These are phyloP conservation scores for Scaptomyza hsui DNA, from an alignment of 1,140 invertebrate genomes.

Conservation along the genomic window DNA sequence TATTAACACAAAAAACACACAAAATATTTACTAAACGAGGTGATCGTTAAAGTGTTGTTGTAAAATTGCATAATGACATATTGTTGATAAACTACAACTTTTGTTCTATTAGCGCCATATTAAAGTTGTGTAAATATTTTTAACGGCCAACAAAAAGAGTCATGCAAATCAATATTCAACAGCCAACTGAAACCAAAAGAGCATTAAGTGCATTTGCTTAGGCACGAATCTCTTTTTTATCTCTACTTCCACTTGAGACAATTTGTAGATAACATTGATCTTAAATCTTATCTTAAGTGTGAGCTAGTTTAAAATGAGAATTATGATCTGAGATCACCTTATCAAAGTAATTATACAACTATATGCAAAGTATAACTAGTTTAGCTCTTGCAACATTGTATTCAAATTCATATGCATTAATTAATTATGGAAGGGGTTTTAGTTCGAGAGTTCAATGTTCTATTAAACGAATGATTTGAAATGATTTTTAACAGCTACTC, in stretches of 20 bases:
- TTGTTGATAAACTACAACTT: neutral
- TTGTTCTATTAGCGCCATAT: neutral
- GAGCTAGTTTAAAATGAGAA: too few species aligned
- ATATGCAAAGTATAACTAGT: neutral
- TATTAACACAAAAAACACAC: neutral
- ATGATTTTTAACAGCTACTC: conserved; percentile 1
- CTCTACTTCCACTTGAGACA: too few species aligned
- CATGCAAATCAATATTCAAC: neutral
- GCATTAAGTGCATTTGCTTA: too few species aligned
- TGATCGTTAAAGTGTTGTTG: neutral
- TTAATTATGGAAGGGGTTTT: neutral
- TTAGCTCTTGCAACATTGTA: conserved; percentile 1
- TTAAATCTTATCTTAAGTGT: too few species aligned
- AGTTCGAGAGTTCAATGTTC: conserved; percentile 7
- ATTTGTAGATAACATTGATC: too few species aligned
- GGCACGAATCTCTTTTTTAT: too few species aligned
- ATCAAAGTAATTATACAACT: neutral
- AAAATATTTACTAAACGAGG: neutral
- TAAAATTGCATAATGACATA: neutral
- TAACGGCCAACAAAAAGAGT: neutral
- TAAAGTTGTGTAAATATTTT: neutral
- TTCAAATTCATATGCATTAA: neutral
- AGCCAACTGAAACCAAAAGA: neutral
- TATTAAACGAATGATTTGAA: conserved; percentile 2
- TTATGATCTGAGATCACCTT: too few species aligned